Percentiles rank a stretch among this genome's conserved stretches.
phyloP scores from a whole-genome alignment of 2,113 vertebrate genomes.

The Stercorarius parasiticus region DNA sequence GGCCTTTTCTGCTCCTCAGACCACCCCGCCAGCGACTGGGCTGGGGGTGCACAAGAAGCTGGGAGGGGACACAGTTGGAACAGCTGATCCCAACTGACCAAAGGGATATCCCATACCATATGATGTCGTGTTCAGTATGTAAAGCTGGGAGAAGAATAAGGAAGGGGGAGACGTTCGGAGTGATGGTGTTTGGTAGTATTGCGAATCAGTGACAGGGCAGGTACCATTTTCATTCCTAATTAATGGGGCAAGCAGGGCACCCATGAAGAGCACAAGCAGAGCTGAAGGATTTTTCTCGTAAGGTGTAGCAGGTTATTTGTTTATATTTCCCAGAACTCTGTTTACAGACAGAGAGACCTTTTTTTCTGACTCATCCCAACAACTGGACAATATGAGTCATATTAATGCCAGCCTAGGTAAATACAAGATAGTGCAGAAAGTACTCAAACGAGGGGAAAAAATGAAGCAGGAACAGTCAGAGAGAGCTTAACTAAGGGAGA shows the following conservation, averaged over 20 bases:
- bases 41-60: not conserved
- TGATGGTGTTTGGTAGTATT: not conserved
- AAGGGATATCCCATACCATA: not conserved
- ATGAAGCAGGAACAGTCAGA: not conserved
- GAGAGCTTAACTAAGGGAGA: not conserved
- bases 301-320: not conserved
- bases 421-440: not conserved
- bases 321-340: not conserved
- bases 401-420: not conserved
- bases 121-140: not conserved
- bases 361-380: not conserved
- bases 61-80: not conserved
- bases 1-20: not conserved
- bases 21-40: not conserved
- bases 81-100: not conserved
- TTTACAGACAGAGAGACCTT: not conserved
- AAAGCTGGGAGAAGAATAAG: not conserved
- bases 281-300: not conserved
- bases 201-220: not conserved
- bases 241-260: not conserved
- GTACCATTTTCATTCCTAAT: not conserved
- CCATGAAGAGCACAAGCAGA: not conserved
- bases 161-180: not conserved
- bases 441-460: not conserved
- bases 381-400: not conserved